phyloP scores from a whole-genome alignment of 2,797 vertebrate genomes.

The Pantherophis vulpinus region DNA sequence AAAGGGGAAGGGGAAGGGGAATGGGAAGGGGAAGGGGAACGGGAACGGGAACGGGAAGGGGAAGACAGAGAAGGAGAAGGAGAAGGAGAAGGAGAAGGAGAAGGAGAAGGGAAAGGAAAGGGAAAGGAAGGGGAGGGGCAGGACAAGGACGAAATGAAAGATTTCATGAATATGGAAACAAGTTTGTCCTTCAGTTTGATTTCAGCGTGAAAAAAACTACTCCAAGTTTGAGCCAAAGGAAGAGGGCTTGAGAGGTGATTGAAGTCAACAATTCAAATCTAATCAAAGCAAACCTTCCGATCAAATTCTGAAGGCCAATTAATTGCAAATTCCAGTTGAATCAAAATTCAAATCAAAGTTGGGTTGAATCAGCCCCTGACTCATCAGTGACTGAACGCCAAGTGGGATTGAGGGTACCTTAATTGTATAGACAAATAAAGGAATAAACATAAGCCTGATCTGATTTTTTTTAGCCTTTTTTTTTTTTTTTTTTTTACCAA shows the following conservation, averaged over 20 bases:
- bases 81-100: not conserved
- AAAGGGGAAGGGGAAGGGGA: rapidly evolving
- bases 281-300: not conserved
- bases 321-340: not conserved
- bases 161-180: not conserved
- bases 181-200: not conserved
- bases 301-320: not conserved
- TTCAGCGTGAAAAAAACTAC: not conserved
- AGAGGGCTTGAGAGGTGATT: not conserved
- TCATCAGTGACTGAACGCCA: not conserved
- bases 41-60: too few species aligned
- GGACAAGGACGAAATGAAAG: not conserved
- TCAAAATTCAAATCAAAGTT: not conserved
- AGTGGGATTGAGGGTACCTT: not conserved
- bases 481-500: not conserved
- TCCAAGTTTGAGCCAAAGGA: not conserved
- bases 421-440: not conserved
- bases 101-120: too few species aligned
- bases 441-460: not conserved
- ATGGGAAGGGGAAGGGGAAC: rapidly evolving
- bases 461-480: not conserved
- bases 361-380: not conserved
- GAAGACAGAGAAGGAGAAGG: too few species aligned
- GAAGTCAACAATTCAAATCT: not conserved
- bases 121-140: not conserved